phyloP scores from a whole-genome alignment of 2,113 vertebrate species.

The Chaetodon auriga region DNA sequence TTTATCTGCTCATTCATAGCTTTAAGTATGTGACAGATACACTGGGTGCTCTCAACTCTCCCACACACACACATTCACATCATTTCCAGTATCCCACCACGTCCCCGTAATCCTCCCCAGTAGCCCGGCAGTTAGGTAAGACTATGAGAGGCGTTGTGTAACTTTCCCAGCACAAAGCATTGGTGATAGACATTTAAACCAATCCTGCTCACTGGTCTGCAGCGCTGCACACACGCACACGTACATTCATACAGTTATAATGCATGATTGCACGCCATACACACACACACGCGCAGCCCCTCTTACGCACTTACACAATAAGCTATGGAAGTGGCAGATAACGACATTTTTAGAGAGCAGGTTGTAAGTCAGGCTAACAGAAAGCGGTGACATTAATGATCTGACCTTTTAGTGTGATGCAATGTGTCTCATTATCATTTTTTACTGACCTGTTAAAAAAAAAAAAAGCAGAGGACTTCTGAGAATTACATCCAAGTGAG shows the following conservation, averaged over 20 bases:
- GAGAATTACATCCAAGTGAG: conserved; percentile 30
- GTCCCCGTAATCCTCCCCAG: conserved; percentile 45
- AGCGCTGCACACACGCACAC: conserved; percentile 9
- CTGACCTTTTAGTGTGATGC: conserved; percentile 29
- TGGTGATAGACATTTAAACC: conserved; percentile 33
- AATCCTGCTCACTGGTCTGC: conserved; percentile 52
- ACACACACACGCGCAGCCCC: background rate
- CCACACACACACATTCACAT: background rate
- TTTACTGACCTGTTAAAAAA: background rate
- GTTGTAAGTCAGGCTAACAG: background rate
- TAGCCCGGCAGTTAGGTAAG: conserved; percentile 40
- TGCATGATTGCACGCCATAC: conserved; percentile 2
- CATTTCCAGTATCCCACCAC: conserved; percentile 33
- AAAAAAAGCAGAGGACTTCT: accelerated
- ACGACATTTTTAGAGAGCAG: conserved; percentile 8
- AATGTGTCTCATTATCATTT: conserved; percentile 11
- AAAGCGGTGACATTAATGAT: conserved; percentile 5
- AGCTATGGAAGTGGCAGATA: conserved; percentile 10
- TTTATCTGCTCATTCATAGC: background rate
- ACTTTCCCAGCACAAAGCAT: conserved; percentile 30
- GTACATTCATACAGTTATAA: background rate
- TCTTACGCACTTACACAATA: conserved; percentile 10
- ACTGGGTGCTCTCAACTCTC: background rate
- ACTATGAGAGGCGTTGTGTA: conserved; percentile 54
- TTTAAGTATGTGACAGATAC: background rate